Percentiles rank a stretch among this genome's conserved stretches.
phyloP scores from a whole-genome alignment of 2,888 invertebrate genomes.

The Drosophila ustulata region DNA sequence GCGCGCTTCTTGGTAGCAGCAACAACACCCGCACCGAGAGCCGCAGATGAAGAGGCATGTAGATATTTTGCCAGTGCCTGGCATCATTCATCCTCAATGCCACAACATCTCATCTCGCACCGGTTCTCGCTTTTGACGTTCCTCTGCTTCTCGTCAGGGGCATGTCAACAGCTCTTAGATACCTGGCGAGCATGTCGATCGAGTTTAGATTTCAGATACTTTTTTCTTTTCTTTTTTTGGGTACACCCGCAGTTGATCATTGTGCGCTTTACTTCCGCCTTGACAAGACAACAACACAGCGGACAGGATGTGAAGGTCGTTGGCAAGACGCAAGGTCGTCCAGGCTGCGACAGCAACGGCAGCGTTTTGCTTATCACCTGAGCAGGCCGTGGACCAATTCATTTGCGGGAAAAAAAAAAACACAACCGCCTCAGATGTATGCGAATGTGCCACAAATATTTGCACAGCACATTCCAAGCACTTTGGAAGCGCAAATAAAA shows the following conservation, averaged over 20 bases:
- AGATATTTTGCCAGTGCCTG: slow-evolving; percentile 26
- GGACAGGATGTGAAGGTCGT: slow-evolving; percentile 72
- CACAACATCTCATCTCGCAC: slow-evolving; percentile 23
- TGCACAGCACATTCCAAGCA: slow-evolving; percentile 72
- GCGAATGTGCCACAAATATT: slow-evolving; percentile 65
- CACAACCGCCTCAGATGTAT: slow-evolving; percentile 8
- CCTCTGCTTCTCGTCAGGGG: slow-evolving; percentile 6
- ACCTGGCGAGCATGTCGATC: slow-evolving; percentile 41
- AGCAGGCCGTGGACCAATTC: slow-evolving; percentile 41
- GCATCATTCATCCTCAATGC: slow-evolving; percentile 46
- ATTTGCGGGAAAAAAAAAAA: slow-evolving; percentile 25
- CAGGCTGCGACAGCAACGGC: neutral
- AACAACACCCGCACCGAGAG: slow-evolving; percentile 37
- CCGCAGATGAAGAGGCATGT: slow-evolving; percentile 4
- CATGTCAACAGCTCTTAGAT: slow-evolving; percentile 30
- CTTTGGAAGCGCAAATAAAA: slow-evolving; percentile 62
- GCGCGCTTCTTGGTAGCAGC: slow-evolving; percentile 75
- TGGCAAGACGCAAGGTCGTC: slow-evolving; percentile 63
- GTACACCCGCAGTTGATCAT: slow-evolving; percentile 29
- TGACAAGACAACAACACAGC: slow-evolving; percentile 24
- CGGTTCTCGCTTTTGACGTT: slow-evolving; percentile 1
- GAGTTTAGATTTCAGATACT: slow-evolving; percentile 42
- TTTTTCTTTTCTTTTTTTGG: slow-evolving; percentile 11
- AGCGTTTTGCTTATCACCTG: slow-evolving; percentile 54
- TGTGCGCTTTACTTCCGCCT: slow-evolving; percentile 53